Evolutionary conservation across 2,113 vertebrate species (phyloP).

Genomic region (Meleagris gallopavo): DNA sequence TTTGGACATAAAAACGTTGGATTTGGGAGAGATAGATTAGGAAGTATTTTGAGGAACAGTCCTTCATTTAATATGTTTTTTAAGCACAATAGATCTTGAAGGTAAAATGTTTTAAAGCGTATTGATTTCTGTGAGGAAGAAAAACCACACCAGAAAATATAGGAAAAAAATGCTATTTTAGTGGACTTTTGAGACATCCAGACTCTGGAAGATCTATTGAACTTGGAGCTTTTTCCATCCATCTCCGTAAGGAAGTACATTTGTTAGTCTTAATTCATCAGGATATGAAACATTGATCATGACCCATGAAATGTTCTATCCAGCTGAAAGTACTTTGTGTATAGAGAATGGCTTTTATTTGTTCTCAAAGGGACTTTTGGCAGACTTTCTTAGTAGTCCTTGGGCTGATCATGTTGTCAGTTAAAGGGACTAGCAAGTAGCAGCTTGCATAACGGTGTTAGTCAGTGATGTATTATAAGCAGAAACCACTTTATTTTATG

Average conservation of each 20-base stretch:
- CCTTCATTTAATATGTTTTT: not conserved
- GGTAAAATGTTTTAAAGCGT: constrained; percentile 19
- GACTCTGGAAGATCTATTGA: constrained; percentile 13
- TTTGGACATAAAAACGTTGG: not conserved
- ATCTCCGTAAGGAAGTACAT: constrained; percentile 1
- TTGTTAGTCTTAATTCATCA: constrained; percentile 37
- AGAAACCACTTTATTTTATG: not conserved
- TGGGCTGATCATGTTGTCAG: not conserved
- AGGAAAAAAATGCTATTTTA: not conserved
- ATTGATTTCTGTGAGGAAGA: not conserved
- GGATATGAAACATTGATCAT: constrained; percentile 31
- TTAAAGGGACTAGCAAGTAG: not conserved
- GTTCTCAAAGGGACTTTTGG: constrained; percentile 6
- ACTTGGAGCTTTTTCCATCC: not conserved
- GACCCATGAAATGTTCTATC: constrained; percentile 30
- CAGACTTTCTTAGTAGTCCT: not conserved
- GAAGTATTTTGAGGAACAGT: not conserved
- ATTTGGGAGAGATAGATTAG: not conserved
- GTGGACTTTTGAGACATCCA: not conserved
- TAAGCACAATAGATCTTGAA: not conserved
- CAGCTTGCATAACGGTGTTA: not conserved
- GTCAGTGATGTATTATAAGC: not conserved
- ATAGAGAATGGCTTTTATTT: constrained; percentile 9
- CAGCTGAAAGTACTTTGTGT: not conserved
- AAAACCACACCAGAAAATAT: not conserved